Evolutionary conservation across 2,797 vertebrate genomes (phyloP).

Genomic region (Philypnodon macrostomus): DNA sequence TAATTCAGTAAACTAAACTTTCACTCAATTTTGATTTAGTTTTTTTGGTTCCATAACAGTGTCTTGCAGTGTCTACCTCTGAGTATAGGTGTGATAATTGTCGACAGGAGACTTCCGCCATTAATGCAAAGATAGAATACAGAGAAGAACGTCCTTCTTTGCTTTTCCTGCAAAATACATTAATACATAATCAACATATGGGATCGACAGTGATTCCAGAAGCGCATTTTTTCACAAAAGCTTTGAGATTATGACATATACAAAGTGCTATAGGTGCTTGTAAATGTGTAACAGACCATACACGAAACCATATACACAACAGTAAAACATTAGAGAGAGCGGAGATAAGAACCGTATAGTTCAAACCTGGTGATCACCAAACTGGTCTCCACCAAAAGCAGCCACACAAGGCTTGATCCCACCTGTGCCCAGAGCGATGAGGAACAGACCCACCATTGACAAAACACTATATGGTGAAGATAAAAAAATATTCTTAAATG

Average conservation of each 20-base stretch:
- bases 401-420: constrained; percentile 97
- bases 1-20: no score
- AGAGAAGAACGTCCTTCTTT: constrained; percentile 90
- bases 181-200: constrained; percentile 17
- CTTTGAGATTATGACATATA: no score
- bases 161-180: constrained; percentile 77
- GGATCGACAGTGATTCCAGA: no score
- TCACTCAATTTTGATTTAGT: no score
- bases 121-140: constrained; percentile 95
- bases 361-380: constrained; percentile 85
- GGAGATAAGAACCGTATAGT: background rate
- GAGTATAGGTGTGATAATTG: constrained; percentile 89
- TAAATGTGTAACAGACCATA: background rate
- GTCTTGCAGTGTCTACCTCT: constrained; percentile 79
- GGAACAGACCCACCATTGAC: constrained; percentile 84
- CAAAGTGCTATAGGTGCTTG: no score
- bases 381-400: constrained; percentile 96
- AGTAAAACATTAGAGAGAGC: background rate
- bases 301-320: background rate
- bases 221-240: no score
- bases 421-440: constrained; percentile 93
- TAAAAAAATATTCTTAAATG: constrained; percentile 9
- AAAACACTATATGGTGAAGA: constrained; percentile 70
- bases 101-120: constrained; percentile 91
- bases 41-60: no score